Evolutionary conservation across 1,140 invertebrate genomes (phyloP).

Genomic region (Wasmannia auropunctata): DNA sequence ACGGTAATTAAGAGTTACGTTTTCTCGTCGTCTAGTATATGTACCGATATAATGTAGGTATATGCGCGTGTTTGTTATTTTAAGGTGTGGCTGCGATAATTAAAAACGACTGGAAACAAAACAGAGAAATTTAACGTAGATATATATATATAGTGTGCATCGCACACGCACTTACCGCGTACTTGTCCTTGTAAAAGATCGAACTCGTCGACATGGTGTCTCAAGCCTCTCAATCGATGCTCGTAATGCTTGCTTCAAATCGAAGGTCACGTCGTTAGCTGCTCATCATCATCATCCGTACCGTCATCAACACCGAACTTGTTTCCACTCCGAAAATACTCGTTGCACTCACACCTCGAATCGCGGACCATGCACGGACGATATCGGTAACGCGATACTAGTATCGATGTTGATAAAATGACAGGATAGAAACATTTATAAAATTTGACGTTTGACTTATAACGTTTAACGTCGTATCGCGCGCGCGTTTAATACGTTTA

Average conservation of each 20-base stretch:
- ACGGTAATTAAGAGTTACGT: neutral
- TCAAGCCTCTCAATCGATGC: conserved; percentile 56
- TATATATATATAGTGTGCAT: neutral
- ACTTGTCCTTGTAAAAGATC: conserved; percentile 84
- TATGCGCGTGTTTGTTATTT: neutral
- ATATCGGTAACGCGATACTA: conserved; percentile 5
- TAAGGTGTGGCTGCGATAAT: neutral
- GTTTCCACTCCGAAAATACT: conserved; percentile 13
- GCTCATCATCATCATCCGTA: conserved; percentile 14
- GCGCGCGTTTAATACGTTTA: neutral
- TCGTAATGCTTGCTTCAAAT: conserved; percentile 31
- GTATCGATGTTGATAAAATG: neutral
- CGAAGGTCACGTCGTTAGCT: conserved; percentile 51
- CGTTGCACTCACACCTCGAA: conserved; percentile 35
- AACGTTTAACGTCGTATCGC: neutral
- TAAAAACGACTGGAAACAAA: neutral
- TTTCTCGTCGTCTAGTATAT: neutral
- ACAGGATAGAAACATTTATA: neutral
- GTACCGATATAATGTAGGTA: neutral
- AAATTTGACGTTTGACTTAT: neutral
- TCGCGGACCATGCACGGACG: neutral
- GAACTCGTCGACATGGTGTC: conserved; percentile 82
- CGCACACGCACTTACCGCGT: conserved; percentile 77
- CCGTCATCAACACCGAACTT: neutral
- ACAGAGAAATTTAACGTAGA: neutral